Conservation (phyloP, 2,888 invertebrate genomes). For the Rhogogaster chlorosoma region DNA sequence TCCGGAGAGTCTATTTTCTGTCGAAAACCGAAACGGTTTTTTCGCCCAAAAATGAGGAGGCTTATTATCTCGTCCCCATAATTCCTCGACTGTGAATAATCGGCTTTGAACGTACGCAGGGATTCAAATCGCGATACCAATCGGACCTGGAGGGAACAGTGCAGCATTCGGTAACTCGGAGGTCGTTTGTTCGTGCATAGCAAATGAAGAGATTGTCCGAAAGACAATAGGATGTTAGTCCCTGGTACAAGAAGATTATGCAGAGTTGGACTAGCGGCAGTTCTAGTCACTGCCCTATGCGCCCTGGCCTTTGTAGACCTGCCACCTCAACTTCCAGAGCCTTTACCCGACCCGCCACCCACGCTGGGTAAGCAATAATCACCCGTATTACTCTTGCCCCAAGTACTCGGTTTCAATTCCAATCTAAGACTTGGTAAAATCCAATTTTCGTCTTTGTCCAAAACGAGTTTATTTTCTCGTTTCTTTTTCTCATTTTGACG, state of each 20-base stretch:
- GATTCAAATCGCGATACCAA: slow-evolving; percentile 13
- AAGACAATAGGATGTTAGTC: slow-evolving; percentile 66
- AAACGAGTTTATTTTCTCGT: neutral
- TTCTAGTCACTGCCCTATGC: slow-evolving; percentile 73
- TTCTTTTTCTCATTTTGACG: neutral
- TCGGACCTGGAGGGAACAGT: slow-evolving; percentile 19
- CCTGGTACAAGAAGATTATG: slow-evolving; percentile 71
- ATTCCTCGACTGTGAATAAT: neutral
- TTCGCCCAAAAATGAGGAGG: neutral
- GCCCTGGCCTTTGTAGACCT: slow-evolving; percentile 73
- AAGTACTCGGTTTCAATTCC: neutral
- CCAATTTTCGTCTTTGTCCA: neutral
- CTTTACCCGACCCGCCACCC: slow-evolving; percentile 70
- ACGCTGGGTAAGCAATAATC: slow-evolving; percentile 70
- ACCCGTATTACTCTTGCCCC: neutral
- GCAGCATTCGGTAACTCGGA: slow-evolving; percentile 30
- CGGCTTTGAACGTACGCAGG: neutral
- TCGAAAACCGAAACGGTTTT: neutral
- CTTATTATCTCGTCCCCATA: too few relatives aligned
- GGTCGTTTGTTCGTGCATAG: slow-evolving; percentile 47
- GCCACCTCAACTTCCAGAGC: slow-evolving; percentile 73
- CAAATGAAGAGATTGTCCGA: slow-evolving; percentile 52
- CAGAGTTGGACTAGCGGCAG: slow-evolving; percentile 72
- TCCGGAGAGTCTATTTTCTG: neutral
- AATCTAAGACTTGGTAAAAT: neutral